Evolutionary conservation across 2,888 invertebrate species (phyloP).

Genomic region (Volucella inanis): DNA sequence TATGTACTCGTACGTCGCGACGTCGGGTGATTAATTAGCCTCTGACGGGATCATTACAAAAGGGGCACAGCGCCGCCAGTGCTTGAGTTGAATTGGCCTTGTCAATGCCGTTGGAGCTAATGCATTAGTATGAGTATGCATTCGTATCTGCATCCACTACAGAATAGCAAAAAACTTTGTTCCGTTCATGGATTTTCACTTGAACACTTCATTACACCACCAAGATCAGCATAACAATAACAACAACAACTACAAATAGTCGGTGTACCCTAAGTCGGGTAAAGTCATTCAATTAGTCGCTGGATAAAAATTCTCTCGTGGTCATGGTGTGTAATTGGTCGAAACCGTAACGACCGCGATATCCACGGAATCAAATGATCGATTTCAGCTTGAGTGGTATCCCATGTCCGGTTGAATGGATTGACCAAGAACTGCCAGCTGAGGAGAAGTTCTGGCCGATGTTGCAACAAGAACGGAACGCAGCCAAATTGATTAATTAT

Average conservation of each 20-base stretch:
- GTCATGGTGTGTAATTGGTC: constrained; percentile 62
- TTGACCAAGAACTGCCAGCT: background rate
- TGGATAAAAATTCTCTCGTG: constrained; percentile 45
- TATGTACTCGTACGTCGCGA: background rate
- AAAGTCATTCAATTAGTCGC: constrained; percentile 64
- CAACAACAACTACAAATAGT: constrained; percentile 5
- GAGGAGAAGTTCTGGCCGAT: constrained; percentile 43
- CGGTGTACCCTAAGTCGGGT: constrained; percentile 43
- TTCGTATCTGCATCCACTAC: background rate
- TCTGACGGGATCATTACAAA: constrained; percentile 18
- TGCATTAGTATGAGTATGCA: background rate
- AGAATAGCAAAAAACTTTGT: constrained; percentile 56
- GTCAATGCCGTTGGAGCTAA: constrained; percentile 66
- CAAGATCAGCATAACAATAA: constrained; percentile 11
- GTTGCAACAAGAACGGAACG: constrained; percentile 60
- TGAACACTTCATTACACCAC: constrained; percentile 42
- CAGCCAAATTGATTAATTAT: constrained; percentile 60
- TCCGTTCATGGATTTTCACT: constrained; percentile 50
- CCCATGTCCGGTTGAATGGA: constrained; percentile 61
- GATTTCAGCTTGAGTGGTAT: constrained; percentile 17
- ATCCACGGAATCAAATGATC: constrained; percentile 56
- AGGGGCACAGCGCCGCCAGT: constrained; percentile 37
- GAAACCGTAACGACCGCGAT: constrained; percentile 65
- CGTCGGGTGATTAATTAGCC: constrained; percentile 62
- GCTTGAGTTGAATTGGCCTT: constrained; percentile 61